phyloP scores from a whole-genome alignment of 2,113 vertebrate species.

The Cynoglossus semilaevis region DNA sequence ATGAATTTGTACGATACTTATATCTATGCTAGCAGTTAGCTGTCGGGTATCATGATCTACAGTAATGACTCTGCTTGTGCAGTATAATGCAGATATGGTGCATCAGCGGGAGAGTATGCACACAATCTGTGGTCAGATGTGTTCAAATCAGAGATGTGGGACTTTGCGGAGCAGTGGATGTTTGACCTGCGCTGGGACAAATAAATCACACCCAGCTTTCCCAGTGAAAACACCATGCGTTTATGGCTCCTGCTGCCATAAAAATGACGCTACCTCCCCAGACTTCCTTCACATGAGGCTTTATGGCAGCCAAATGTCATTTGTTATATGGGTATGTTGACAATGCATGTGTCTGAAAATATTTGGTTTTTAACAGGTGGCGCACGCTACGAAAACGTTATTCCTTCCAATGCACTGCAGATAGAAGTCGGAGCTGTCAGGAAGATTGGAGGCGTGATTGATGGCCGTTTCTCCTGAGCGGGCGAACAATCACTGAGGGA shows the following conservation, averaged over 20 bases:
- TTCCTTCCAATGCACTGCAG: constrained; percentile 24
- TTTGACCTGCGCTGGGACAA: constrained; percentile 47
- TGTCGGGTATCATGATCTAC: no score
- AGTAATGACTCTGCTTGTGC: no score
- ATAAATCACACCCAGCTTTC: constrained; percentile 70
- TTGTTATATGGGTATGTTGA: constrained; percentile 61
- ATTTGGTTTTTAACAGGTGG: constrained; percentile 72
- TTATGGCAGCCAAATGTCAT: constrained; percentile 61
- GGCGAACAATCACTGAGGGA: constrained; percentile 5
- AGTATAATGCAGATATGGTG: constrained; percentile 4
- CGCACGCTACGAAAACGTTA: constrained; percentile 43
- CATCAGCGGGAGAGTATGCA: constrained; percentile 2
- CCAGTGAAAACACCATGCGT: constrained; percentile 40
- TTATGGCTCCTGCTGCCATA: constrained; percentile 45
- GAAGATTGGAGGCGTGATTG: constrained; percentile 59
- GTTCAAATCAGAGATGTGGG: constrained; percentile 52
- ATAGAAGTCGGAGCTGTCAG: constrained; percentile 30
- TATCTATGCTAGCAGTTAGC: no score
- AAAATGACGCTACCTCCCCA: constrained; percentile 55
- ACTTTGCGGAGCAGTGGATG: constrained; percentile 33
- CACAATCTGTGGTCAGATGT: constrained; percentile 53
- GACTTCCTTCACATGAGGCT: constrained; percentile 66
- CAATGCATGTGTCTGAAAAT: constrained; percentile 51
- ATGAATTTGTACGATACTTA: no score
- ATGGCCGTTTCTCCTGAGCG: constrained; percentile 43